Base-by-base conservation (phyloP, 1,140 invertebrate species). In the Orussus abietinus region DNA sequence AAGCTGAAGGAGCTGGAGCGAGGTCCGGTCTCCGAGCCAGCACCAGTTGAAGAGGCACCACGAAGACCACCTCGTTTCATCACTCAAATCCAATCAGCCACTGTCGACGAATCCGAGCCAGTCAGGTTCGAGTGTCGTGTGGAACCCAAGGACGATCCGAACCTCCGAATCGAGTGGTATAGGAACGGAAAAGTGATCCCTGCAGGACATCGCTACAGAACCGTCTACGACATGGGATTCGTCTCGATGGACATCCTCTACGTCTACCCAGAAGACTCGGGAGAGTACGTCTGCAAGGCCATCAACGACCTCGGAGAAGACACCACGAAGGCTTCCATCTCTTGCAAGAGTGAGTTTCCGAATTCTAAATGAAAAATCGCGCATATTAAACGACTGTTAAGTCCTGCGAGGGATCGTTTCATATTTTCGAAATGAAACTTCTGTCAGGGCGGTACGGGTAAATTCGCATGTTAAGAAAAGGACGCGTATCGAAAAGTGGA, bases 41-140 rank as follows among this genome's bases (percentile, higher is more conserved):
- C 76, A 5, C 81, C 82, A 38, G 72, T 75, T 45, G 88, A 90
- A 64, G 77, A 80, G 37, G 78, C 81, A 20, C 80, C 83, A 2
- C 72, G 77, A 13, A 74, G 80, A 51, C 86, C 90, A 37, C 90
- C 91, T 5, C 85, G 83, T 63, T 95, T 94, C 59, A 81, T 90
- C 11, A 89, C 88, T 3, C 89, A 90, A 60, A 90, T 90, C 47
- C 76, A 85, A 60, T 89, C 86, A 6, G 77, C 81, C 10, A 86
- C 84, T 2, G 80, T 90, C 3, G 86, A 87, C 56, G 92, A 96
- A 75, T 87, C 88, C 6, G 92, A 98, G 72, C 82, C 87, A 1
- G 85, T 95, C 1, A 84, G 92, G 38, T 98, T 99, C 61, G 93
- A 98, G 69, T 96, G 92, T 57, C 82, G 86, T 40, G 87, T 99